phyloP scores from a whole-genome alignment of 2,888 invertebrate genomes.

The Melinaea marsaeus region DNA sequence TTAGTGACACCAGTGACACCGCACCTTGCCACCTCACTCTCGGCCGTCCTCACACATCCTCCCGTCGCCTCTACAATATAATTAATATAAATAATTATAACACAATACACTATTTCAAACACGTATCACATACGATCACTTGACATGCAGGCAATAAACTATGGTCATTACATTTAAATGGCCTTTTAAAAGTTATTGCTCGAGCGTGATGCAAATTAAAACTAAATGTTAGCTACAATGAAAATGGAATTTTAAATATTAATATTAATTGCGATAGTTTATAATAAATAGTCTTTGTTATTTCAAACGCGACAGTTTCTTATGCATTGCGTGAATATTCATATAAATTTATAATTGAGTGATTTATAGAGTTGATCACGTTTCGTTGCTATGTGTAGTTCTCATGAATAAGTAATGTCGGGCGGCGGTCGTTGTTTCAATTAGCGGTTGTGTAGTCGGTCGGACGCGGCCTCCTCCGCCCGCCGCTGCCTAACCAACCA shows the following conservation, averaged over 20 bases:
- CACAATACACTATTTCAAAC: slow-evolving; percentile 19
- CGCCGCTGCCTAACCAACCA: slow-evolving; percentile 36
- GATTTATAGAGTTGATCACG: slow-evolving; percentile 75
- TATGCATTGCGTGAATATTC: slow-evolving; percentile 41
- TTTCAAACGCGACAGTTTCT: neutral
- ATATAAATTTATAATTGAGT: slow-evolving; percentile 73
- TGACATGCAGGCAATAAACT: slow-evolving; percentile 26
- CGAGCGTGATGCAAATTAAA: slow-evolving; percentile 33
- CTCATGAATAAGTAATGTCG: slow-evolving; percentile 77
- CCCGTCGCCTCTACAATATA: slow-evolving; percentile 33
- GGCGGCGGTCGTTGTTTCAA: slow-evolving; percentile 75
- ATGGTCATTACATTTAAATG: slow-evolving; percentile 27
- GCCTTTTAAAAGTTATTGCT: slow-evolving; percentile 31
- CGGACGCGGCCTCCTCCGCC: slow-evolving; percentile 52
- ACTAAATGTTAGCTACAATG: slow-evolving; percentile 18
- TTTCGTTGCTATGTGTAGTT: slow-evolving; percentile 71
- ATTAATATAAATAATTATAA: slow-evolving; percentile 25
- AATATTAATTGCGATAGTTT: neutral
- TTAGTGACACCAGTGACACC: slow-evolving; percentile 54
- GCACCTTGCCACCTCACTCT: slow-evolving; percentile 36
- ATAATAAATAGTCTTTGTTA: neutral
- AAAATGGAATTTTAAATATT: slow-evolving; percentile 14
- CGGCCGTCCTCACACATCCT: slow-evolving; percentile 23
- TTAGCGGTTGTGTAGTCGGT: slow-evolving; percentile 73
- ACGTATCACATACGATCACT: slow-evolving; percentile 20